Evolutionary conservation across 2,113 vertebrate species (phyloP), one percentile per base, ranked within the genome.

Genomic region (Larimichthys polyactis): DNA sequence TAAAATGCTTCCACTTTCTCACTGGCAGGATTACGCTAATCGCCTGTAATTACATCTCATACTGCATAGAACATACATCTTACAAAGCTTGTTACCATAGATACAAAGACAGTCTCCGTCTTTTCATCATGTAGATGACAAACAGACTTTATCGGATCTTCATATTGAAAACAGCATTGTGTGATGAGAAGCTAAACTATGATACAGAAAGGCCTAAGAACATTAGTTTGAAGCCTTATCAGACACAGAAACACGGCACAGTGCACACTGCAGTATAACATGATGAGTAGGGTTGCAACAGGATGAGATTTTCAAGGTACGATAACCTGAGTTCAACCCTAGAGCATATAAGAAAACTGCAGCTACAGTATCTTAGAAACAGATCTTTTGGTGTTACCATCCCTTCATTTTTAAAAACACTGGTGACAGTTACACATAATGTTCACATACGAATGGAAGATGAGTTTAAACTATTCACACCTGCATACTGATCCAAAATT

Each of bases 21-120:
- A 57, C 67, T 70, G 19, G 36, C 66, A 70, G 32, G 51, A 55
- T 57, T 44, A 71, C 17, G 9, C 29, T 22, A 70, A 40, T 36
- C 5, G 11, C 19, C 27, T 52, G 22, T 52, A 52, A 52, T 52
- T 20, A 52, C 32, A 68, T 51, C 11, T 49, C 24, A 69, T 54
- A 69, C 27, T n/a, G 19, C 14, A 52, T 68, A 58, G 22, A 15
- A 24, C 27, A 58, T 58, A 58, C 52, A 54, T 57, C 11, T 57
- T n/a, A 57, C 54, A 24, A 59, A 59, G 14, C 24, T 29, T 17
- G 27, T 9, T 29, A 59, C 14, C 57, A 59, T 9, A 29, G 5
- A 27, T 27, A 29, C 24, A 59, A 29, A 16, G 57, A 29, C 27
- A 8, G 22, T 17, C 32, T 22, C 52, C 9, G 48, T n/a, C 27